Base-by-base conservation (phyloP, 2,113 vertebrate species). In the Danionella cerebrum region DNA sequence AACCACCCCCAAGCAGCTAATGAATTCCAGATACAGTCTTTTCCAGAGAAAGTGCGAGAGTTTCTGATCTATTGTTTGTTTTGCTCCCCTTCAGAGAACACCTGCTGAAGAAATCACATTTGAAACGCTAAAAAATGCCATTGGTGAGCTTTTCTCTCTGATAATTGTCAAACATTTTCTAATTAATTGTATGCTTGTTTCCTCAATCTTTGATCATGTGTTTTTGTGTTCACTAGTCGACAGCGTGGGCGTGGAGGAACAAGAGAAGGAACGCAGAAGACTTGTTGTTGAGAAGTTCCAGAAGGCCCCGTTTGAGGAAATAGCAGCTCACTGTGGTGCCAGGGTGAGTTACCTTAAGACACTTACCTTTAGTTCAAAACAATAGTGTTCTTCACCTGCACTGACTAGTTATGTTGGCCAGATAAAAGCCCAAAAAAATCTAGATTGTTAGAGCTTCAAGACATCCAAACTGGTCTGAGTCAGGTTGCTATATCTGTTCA, bases 231-330 rank as follows among this genome's bases (percentile, higher is more conserved):
- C 18, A 64, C 12, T 80, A 96, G 94, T 90, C 78, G 95, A 97
- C 86, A 94, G 92, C 0, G 93, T 93, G 0, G 94, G 93, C 0
- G 89, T 95, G 70, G 95, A 97, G 78, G 95, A 98, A 73, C 94
- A 93, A 80, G 95, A 98, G 77, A 86, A 93, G 3, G 95, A 97
- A 52, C 85, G 94, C 53, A 81, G 95, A 69, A 86, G 94, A 16
- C 94, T 89, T 75, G 95, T 98, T 82, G 94, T 98, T 52, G 95
- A 97, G 76, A 97, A 96, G 70, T 97, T 98, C 68, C 95, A 96
- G 85, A 97, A 97, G 67, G 95, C 95, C 5, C 95, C 95, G 0
- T 98, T 98, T 0, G 95, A 98, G 80, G 95, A 98, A 77, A 97
- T 98, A 0, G 95, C 95, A 0, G 94, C 95, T 10, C 95, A 98